Evolutionary conservation across 2,888 invertebrate genomes (phyloP), one percentile per base, ranked within the genome.

Genomic region (Caenorhabditis sp.): DNA sequence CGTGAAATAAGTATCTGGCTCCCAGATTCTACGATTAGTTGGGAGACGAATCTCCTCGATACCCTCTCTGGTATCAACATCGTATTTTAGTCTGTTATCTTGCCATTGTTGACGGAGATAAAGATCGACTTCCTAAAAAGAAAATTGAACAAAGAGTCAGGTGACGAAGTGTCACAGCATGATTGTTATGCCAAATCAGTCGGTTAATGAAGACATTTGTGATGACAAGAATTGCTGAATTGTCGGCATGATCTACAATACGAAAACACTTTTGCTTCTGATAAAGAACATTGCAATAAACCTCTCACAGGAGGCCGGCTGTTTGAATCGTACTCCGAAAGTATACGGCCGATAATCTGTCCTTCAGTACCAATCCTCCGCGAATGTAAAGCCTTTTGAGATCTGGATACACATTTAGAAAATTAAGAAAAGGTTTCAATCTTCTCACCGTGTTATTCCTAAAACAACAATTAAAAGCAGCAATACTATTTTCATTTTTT

Each of bases 41-140:
- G 90, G 90, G 13, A 90, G 55, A 13, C 83, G 47, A 24, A 88
- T 85, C 55, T 90, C 90, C 13, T 86, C 77, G 20, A 90, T 82
- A 18, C 81, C 85, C 61, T 91, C 91, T 11, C 89, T 70, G n/a
- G 84, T 69, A 62, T 90, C 89, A 4, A 91, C 89, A n/a, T 90
- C 89, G 68, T 89, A 91, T 11, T 77, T 58, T 9, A 91, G 82
- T 20, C 91, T 87, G 20, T 74, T 81, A 69, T 91, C 91, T 56
- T 89, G 88, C 89, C 90, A 91, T 80, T 91, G 88, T 56, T 91
- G 89, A n/a, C 90, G 87, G 58, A 91, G 85, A 56, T 87, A 88
- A n/a, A 91, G 64, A 62, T 91, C 91, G 1, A 91, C 87, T 82
- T 90, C 89, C 89, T 89, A 51, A 13, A 85, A 74, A 58, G 20